Evolutionary conservation across 37 sponge, comb jelly and placozoan genomes (phyloP).

Genomic region (Ianthella basta): DNA sequence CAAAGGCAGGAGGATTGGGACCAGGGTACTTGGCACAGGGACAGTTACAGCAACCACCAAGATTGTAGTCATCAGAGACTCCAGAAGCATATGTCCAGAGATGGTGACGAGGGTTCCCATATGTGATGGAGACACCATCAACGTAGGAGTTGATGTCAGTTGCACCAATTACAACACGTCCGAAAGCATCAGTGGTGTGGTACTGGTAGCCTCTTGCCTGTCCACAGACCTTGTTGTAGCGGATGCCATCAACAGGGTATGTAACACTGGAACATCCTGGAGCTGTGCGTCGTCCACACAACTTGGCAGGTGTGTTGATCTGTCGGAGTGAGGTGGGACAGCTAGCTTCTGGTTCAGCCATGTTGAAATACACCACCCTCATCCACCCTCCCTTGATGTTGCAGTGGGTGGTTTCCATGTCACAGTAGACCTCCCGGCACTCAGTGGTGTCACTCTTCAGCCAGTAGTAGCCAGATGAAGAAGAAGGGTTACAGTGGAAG

Average conservation of each 20-base stretch:
- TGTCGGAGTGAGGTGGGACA: background rate
- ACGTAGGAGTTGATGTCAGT: background rate
- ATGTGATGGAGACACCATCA: conserved; percentile 7
- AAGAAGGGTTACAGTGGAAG: background rate
- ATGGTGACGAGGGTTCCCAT: conserved; percentile 2
- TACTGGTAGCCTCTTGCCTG: background rate
- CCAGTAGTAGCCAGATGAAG: conserved; percentile 7
- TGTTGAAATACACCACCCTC: conserved; percentile 33
- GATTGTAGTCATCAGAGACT: background rate
- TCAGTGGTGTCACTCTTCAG: background rate
- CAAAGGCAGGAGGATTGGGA: background rate
- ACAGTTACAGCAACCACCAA: background rate
- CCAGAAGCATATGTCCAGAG: background rate
- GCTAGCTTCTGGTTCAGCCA: conserved; percentile 3
- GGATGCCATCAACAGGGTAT: background rate
- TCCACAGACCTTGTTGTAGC: conserved; percentile 8
- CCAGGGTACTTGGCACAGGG: conserved; percentile 30
- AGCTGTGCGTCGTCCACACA: conserved; percentile 10
- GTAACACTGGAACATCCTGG: conserved; percentile 3
- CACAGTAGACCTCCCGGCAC: background rate
- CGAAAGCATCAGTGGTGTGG: background rate
- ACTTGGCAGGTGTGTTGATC: background rate
- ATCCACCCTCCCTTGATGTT: conserved; percentile 24
- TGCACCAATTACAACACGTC: background rate
- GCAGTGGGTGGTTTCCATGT: background rate